Percentiles rank a stretch among this genome's conserved stretches.
Evolutionary conservation across 2,888 invertebrate species (phyloP).

Genomic region (Choristoneura rosaceana): DNA sequence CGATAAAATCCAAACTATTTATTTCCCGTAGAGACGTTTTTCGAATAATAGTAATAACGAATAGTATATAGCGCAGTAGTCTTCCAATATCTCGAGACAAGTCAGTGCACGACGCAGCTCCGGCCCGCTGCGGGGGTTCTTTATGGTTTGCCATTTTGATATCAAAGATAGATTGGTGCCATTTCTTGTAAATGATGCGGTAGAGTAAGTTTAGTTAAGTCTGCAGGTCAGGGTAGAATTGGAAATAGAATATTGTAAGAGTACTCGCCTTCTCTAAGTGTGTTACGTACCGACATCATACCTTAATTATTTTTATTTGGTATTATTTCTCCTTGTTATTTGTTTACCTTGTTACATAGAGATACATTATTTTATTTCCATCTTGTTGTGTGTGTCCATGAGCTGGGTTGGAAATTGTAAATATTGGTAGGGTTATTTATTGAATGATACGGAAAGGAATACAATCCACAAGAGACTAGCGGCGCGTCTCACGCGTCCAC

Average conservation of each 20-base stretch:
- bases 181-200: constrained; percentile 83
- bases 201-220: constrained; percentile 84
- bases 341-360: constrained; percentile 53
- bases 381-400: constrained; percentile 81
- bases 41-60: constrained; percentile 76
- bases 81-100: constrained; percentile 82
- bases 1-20: constrained; percentile 58
- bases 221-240: constrained; percentile 84
- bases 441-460: constrained; percentile 68
- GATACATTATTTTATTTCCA: constrained; percentile 79
- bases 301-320: constrained; percentile 60
- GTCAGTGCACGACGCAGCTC: constrained; percentile 62
- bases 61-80: constrained; percentile 83
- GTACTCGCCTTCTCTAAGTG: constrained; percentile 68
- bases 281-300: constrained; percentile 66
- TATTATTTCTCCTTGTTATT: constrained; percentile 64
- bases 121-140: constrained; percentile 81
- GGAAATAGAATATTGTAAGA: constrained; percentile 80
- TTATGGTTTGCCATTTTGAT: constrained; percentile 85
- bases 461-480: constrained; percentile 65
- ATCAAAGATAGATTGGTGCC: constrained; percentile 86
- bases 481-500: constrained; percentile 59
- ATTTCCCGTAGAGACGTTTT: constrained; percentile 64
- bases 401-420: constrained; percentile 81
- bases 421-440: constrained; percentile 83